A percentile compares a stretch with the other conserved stretches of the same genome.
Evolutionary conservation across 2,888 invertebrate species (phyloP).

Genomic region (Falcaria lacertinaria): DNA sequence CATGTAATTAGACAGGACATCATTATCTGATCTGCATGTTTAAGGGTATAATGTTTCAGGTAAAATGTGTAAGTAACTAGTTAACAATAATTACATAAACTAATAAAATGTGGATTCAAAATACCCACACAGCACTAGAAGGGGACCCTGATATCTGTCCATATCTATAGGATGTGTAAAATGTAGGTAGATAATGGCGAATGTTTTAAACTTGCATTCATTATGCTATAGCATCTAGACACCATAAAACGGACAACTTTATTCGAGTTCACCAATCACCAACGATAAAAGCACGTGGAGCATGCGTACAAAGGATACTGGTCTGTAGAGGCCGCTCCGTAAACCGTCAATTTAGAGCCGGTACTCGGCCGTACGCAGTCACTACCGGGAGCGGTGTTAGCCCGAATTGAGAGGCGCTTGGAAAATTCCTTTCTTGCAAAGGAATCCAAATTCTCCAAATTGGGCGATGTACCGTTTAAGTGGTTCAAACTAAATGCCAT

Average conservation of each 20-base stretch:
- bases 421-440: slow-evolving; percentile 84
- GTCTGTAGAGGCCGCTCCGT: slow-evolving; percentile 45
- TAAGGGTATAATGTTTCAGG: slow-evolving; percentile 40
- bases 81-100: background rate
- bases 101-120: too few species aligned
- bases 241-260: slow-evolving; percentile 6
- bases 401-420: slow-evolving; percentile 62
- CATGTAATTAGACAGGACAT: slow-evolving; percentile 66
- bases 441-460: slow-evolving; percentile 77
- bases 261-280: slow-evolving; percentile 9
- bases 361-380: slow-evolving; percentile 54
- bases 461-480: slow-evolving; percentile 81
- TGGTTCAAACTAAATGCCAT: slow-evolving; percentile 86
- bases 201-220: too few species aligned
- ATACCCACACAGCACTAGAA: too few species aligned
- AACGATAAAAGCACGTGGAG: slow-evolving; percentile 50
- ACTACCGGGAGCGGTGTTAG: slow-evolving; percentile 43
- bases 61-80: slow-evolving; percentile 13
- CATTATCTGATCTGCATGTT: slow-evolving; percentile 63
- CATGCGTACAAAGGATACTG: slow-evolving; percentile 68
- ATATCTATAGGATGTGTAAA: too few species aligned
- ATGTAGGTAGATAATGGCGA: too few species aligned
- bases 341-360: slow-evolving; percentile 62
- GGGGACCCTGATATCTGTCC: too few species aligned
- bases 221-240: too few species aligned